Evolutionary conservation across 2,888 invertebrate genomes (phyloP).

Genomic region (Cerastis rubricosa): DNA sequence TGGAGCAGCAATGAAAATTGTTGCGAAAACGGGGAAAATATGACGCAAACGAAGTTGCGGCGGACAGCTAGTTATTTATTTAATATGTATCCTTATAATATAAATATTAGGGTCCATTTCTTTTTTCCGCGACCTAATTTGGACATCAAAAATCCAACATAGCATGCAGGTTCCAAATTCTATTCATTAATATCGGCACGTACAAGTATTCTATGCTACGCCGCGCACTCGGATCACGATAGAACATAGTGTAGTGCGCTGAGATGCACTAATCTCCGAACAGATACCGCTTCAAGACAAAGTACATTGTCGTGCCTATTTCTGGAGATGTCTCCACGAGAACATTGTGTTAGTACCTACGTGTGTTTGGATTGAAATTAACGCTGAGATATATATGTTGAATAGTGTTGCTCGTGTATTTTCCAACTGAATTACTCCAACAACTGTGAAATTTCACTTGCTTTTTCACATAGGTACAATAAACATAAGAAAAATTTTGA

Average conservation of each 20-base stretch:
- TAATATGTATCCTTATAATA: too few relatives aligned
- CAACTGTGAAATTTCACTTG: not conserved
- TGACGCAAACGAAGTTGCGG: too few relatives aligned
- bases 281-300: constrained; percentile 21
- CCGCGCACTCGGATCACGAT: constrained; percentile 12
- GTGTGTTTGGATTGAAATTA: constrained; percentile 17
- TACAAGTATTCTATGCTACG: constrained; percentile 7
- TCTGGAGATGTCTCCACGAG: constrained; percentile 1
- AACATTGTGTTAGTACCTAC: not conserved
- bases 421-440: not conserved
- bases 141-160: not conserved
- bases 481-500: too few relatives aligned
- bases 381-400: not conserved
- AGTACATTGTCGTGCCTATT: constrained; percentile 13
- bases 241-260: constrained; percentile 19
- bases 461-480: not conserved
- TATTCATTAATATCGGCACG: constrained; percentile 19
- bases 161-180: not conserved
- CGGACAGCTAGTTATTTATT: too few relatives aligned
- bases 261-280: constrained; percentile 42
- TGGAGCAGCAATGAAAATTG: too few relatives aligned
- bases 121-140: not conserved
- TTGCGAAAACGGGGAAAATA: too few relatives aligned
- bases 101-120: not conserved
- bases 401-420: not conserved